These are phyloP conservation scores for Gymnogyps californianus DNA, from an alignment of 2,113 vertebrate genomes.

Conservation along the genomic window DNA sequence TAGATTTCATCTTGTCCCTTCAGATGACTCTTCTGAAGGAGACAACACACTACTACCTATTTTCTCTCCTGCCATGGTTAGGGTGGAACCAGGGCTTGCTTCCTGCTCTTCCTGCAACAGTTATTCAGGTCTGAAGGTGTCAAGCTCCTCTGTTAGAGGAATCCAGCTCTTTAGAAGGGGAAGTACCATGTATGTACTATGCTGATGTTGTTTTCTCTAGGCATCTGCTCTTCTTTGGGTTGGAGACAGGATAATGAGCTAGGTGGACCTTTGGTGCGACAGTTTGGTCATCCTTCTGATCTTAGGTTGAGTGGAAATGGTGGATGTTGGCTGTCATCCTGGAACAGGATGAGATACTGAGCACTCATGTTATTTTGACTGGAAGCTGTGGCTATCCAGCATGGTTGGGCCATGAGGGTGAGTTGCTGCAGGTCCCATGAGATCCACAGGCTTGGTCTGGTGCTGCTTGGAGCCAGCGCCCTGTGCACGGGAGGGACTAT, in stretches of 20 bases:
- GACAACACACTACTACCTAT: rapidly evolving
- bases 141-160: neutral
- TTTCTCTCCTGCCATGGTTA: neutral
- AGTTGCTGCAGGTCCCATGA: neutral
- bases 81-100: neutral
- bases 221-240: neutral
- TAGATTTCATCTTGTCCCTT: neutral
- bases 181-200: too few relatives aligned
- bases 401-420: neutral
- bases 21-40: neutral
- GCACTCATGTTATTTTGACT: neutral
- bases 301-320: neutral
- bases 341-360: neutral
- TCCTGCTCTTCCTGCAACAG: neutral
- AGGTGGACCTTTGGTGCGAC: neutral
- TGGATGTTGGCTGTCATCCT: neutral
- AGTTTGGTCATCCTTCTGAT: neutral
- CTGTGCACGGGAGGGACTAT: neutral
- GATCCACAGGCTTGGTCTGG: neutral
- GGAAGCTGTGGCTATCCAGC: neutral
- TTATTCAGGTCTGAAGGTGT: neutral
- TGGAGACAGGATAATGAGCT: neutral
- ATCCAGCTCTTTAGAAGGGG: neutral
- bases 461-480: neutral
- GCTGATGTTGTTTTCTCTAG: neutral